A percentile compares a stretch with the other conserved stretches of the same genome.
Conservation (phyloP, 2,113 vertebrate species). For the Labrus mixtus region DNA sequence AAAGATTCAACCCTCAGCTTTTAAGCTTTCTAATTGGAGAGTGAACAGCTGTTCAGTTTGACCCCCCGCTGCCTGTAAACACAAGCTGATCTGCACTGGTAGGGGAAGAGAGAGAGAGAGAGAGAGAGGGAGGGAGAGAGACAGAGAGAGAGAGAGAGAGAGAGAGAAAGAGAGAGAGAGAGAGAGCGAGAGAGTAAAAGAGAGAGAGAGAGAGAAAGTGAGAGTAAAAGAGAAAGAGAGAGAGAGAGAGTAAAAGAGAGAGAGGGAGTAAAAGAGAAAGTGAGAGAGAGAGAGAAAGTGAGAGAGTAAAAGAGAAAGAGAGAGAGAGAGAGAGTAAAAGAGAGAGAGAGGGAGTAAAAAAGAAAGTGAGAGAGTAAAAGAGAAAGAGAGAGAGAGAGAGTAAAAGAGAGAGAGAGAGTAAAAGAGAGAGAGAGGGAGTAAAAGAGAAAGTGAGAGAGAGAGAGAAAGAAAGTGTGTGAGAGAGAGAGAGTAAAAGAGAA, state of each 20-base stretch:
- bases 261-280: too few species aligned
- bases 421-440: neutral
- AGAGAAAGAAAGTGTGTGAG: neutral
- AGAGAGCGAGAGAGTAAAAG: too few species aligned
- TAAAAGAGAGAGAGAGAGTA: neutral
- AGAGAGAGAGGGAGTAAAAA: neutral
- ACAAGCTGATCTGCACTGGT: slow-evolving; percentile 1
- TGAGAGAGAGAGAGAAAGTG: neutral
- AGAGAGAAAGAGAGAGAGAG: too few species aligned
- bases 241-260: neutral
- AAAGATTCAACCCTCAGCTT: slow-evolving; percentile 15
- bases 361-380: neutral
- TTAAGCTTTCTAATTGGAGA: slow-evolving; percentile 53
- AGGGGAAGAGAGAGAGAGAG: neutral
- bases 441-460: neutral
- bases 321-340: neutral
- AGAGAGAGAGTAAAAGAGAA: neutral
- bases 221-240: neutral
- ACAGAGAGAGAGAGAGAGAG: neutral
- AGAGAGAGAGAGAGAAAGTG: neutral
- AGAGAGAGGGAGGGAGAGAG: neutral
- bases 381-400: neutral
- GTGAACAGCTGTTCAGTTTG: slow-evolving; percentile 68
- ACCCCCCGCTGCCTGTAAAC: slow-evolving; percentile 32
- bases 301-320: neutral